These are phyloP conservation scores for Ashinkailepas kermadecensis DNA, from an alignment of 2,888 invertebrate species.

Conservation along the genomic window DNA sequence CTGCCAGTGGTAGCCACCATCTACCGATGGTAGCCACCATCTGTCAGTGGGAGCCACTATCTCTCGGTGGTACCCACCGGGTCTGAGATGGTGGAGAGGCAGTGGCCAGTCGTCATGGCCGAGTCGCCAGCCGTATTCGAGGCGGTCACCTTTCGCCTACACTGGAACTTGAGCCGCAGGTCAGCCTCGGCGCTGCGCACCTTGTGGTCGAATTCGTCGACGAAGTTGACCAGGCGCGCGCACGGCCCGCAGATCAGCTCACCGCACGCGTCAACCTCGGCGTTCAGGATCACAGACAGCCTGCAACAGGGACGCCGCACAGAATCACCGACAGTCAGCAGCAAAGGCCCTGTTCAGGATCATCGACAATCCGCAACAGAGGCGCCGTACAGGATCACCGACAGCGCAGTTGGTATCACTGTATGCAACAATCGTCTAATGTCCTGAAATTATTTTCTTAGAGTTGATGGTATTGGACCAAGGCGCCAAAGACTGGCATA, in stretches of 20 bases:
- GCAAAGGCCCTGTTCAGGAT: too few species aligned
- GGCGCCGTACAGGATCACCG: background rate
- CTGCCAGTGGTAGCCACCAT: too few species aligned
- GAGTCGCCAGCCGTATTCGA: too few species aligned
- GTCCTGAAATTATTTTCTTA: too few species aligned
- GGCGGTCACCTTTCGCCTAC: background rate
- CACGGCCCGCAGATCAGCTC: background rate
- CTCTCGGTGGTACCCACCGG: too few species aligned
- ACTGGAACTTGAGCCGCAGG: background rate
- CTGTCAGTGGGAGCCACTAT: too few species aligned
- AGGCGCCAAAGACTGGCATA: too few species aligned
- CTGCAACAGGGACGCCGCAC: background rate
- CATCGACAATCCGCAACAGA: background rate
- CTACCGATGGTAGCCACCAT: too few species aligned
- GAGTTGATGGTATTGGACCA: too few species aligned
- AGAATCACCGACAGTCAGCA: background rate
- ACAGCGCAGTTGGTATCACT: background rate
- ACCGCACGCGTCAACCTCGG: background rate
- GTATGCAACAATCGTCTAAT: too few species aligned
- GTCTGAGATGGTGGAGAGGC: too few species aligned
- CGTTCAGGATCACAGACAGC: constrained; percentile 3
- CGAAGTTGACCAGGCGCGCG: background rate
- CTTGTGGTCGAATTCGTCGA: constrained; percentile 9
- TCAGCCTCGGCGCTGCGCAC: background rate
- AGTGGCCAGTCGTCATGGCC: too few species aligned